Evolutionary conservation across 2,888 invertebrate species (phyloP).

Genomic region (Hypselothyrea guttata): DNA sequence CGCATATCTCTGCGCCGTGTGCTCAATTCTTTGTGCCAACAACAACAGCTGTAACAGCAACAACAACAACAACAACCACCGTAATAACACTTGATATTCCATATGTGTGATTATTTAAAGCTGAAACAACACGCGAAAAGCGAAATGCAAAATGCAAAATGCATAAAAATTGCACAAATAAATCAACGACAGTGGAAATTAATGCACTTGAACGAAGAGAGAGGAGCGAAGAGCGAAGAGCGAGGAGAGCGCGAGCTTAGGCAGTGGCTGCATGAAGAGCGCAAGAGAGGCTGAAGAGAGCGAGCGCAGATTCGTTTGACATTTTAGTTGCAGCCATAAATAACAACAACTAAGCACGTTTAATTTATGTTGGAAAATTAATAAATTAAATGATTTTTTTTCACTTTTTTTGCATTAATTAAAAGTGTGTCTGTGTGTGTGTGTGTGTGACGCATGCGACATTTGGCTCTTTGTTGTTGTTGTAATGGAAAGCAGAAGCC

Average conservation of each 20-base stretch:
- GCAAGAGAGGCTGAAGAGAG: slow-evolving; percentile 9
- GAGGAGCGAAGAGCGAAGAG: too few relatives aligned
- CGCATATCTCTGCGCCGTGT: slow-evolving; percentile 39
- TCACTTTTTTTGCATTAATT: slow-evolving; percentile 27
- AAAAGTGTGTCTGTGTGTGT: slow-evolving; percentile 28
- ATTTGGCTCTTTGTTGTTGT: slow-evolving; percentile 32
- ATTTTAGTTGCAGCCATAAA: slow-evolving; percentile 48
- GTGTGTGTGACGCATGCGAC: slow-evolving; percentile 46
- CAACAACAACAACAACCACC: slow-evolving; percentile 26
- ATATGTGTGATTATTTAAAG: slow-evolving; percentile 61
- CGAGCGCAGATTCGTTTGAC: slow-evolving; percentile 36
- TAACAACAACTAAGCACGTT: slow-evolving; percentile 33
- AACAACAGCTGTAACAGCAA: slow-evolving; percentile 13
- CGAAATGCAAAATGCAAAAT: too few relatives aligned
- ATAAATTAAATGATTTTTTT: slow-evolving; percentile 34
- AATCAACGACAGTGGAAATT: slow-evolving; percentile 30
- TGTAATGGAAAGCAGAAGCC: slow-evolving; percentile 43
- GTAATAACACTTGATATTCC: slow-evolving; percentile 32
- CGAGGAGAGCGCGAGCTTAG: slow-evolving; percentile 5
- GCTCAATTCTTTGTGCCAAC: slow-evolving; percentile 51
- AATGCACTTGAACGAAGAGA: slow-evolving; percentile 41
- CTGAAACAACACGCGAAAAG: slow-evolving; percentile 36
- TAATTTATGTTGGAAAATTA: slow-evolving; percentile 56
- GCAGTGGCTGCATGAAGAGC: not conserved
- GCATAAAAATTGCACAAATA: slow-evolving; percentile 19